Evolutionary conservation across 2,113 vertebrate genomes (phyloP).

Genomic region (Atractosteus spatula): DNA sequence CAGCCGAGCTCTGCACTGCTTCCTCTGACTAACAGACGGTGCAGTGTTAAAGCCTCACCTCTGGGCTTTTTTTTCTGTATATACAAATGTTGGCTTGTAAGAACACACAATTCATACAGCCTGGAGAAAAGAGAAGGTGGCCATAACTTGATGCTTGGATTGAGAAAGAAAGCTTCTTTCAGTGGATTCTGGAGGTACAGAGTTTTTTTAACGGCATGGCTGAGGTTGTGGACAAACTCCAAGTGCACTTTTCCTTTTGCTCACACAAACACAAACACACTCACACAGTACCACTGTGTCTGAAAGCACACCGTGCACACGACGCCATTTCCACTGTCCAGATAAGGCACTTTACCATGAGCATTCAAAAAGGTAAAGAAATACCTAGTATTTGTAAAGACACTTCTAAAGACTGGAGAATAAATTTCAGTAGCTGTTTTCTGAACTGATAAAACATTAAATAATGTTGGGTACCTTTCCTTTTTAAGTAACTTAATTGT

Average conservation of each 20-base stretch:
- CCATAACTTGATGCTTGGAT: neutral
- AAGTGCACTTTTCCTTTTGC: slow-evolving; percentile 55
- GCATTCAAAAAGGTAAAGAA: too few species aligned
- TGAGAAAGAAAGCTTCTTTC: slow-evolving; percentile 69
- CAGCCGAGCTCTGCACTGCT: neutral
- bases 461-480: too few species aligned
- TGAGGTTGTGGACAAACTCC: slow-evolving; percentile 59
- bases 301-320: too few species aligned
- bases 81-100: neutral
- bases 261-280: slow-evolving; percentile 57
- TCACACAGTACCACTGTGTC: neutral
- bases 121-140: neutral
- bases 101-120: neutral
- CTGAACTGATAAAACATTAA: too few species aligned
- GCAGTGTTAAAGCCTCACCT: slow-evolving; percentile 1
- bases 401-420: too few species aligned
- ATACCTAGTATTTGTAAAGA: too few species aligned
- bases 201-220: slow-evolving; percentile 6
- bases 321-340: too few species aligned
- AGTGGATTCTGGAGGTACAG: slow-evolving; percentile 33
- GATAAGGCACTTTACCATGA: too few species aligned
- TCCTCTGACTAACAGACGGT: slow-evolving; percentile 17
- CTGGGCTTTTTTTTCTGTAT: neutral
- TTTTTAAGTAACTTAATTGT: too few species aligned
- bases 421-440: too few species aligned